Base-by-base conservation (phyloP, 2,797 vertebrate genomes). In the Sebastiscus albofasciatus region DNA sequence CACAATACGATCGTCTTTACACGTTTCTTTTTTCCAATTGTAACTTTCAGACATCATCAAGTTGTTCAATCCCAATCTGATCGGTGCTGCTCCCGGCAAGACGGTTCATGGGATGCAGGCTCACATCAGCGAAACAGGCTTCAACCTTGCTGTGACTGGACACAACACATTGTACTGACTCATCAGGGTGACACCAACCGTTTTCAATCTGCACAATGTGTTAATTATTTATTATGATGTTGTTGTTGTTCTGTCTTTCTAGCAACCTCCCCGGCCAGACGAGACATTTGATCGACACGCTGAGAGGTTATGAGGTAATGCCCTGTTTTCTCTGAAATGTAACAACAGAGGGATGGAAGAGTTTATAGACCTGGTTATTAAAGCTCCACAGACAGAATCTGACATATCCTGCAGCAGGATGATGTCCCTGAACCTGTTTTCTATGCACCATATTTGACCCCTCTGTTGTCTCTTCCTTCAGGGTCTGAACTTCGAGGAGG, bases 81-180 rank as follows among this genome's bases (percentile, higher is more conserved):
- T 96, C 3, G 96, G 96, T 4, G 92, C 96, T 5, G 93, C 95
- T 36, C 94, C 91, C 1, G 93, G 87, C 20, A 94, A 92, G 81
- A 97, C 96, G 0, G 76, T 96, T 3, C 93, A 95, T 0, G 94
- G 95, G 39, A 93, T 89, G 85, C 89, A 95, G 20, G 91, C 93
- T 64, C 90, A 93, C 0, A 84, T 96, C 82, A 94, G 93, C 7
- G 94, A 96, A 31, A 95, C 96, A 0, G 96, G 96, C 61, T 95
- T 97, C 78, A 97, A 97, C 85, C 90, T 97, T 87, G 96, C 96
- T 1, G 94, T 96, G 75, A 96, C 96, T 0, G 96, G 96, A 93
- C 95, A 96, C 80, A 96, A 96, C 92, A 96, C 96, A 46, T 94
- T 93, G 96, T 97, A 90, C 92, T 85, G 65, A 14, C 16, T 46